Base-by-base conservation (phyloP, 2,113 vertebrate species). In the Petrocephalus microphthalmus region DNA sequence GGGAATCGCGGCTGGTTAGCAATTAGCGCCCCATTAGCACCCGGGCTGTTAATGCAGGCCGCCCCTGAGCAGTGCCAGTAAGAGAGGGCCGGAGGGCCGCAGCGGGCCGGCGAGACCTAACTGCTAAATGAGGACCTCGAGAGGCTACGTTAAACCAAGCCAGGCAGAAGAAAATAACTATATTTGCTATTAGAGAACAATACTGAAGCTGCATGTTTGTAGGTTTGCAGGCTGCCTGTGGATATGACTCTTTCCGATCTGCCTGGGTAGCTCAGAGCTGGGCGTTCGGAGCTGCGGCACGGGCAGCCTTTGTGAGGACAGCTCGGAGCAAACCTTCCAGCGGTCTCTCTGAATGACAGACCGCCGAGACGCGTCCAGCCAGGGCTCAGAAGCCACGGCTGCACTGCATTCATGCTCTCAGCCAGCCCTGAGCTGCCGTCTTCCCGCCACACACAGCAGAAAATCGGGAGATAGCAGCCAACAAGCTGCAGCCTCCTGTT, bases 241-340 rank as follows among this genome's bases (percentile, higher is more conserved):
- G 33, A 54, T 74, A 25, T 25, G 22, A 74, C 15, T 86, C n/a
- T 29, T 86, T 42, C 7, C 83, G 87, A 10, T 60, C 67, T 52
- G 87, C 87, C 74, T 29, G 85, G 81, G 81, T 42, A 45, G 51
- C 20, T 20, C 19, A 15, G n/a, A 84, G 54, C 13, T 94, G 94
- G 88, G 87, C 91, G 92, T 17, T 85, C n/a, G 91, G 87, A 90
- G 53, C 92, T 90, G 53, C 54, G 88, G 89, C 90, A 89, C 92
- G 90, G 33, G 67, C 6, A 74, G 33, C 29, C 33, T 42, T 42
- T 17, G 71, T 19, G 33, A 42, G 2, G 71, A 37, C 19, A 78
- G 60, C 60, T 29, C 10, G 25, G 60, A 91, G 92, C 94, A 95
- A 95, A 94, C 94, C 94, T 95, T 94, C 93, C 91, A 15, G 90